A percentile compares a stretch with the other conserved stretches of the same genome.
Evolutionary conservation across 2,888 invertebrate genomes (phyloP).

Genomic region (Colletes collaris): DNA sequence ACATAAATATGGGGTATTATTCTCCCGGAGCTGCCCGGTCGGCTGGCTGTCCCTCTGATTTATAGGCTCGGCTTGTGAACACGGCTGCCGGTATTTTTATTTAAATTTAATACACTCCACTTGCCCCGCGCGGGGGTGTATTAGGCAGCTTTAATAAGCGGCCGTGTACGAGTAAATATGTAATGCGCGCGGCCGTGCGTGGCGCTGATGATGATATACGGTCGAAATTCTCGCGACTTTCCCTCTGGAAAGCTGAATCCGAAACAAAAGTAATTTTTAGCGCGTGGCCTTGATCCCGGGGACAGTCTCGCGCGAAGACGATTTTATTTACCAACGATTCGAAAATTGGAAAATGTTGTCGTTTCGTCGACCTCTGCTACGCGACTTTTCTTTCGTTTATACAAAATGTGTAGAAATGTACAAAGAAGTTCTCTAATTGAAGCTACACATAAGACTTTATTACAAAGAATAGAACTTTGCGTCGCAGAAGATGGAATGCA

Average conservation of each 20-base stretch:
- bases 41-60: slow-evolving; percentile 79
- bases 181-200: slow-evolving; percentile 32
- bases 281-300: no score
- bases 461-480: no score
- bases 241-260: slow-evolving; percentile 17
- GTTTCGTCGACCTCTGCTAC: no score
- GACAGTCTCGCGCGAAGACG: no score
- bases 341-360: no score
- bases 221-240: slow-evolving; percentile 40
- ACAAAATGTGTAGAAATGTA: no score
- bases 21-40: slow-evolving; percentile 78
- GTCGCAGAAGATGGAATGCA: no score
- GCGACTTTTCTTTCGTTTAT: no score
- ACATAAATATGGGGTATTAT: slow-evolving; percentile 82
- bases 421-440: no score
- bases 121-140: slow-evolving; percentile 73
- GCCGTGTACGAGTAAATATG: slow-evolving; percentile 51
- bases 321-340: no score
- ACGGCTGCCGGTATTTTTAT: slow-evolving; percentile 82
- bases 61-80: slow-evolving; percentile 81
- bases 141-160: slow-evolving; percentile 74
- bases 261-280: slow-evolving; percentile 39
- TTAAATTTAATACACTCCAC: slow-evolving; percentile 82
- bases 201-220: slow-evolving; percentile 69
- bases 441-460: no score